A percentile compares a stretch with the other conserved stretches of the same genome.
Conservation (phyloP, 2,797 vertebrate genomes). For the Acropternis orthonyx region DNA sequence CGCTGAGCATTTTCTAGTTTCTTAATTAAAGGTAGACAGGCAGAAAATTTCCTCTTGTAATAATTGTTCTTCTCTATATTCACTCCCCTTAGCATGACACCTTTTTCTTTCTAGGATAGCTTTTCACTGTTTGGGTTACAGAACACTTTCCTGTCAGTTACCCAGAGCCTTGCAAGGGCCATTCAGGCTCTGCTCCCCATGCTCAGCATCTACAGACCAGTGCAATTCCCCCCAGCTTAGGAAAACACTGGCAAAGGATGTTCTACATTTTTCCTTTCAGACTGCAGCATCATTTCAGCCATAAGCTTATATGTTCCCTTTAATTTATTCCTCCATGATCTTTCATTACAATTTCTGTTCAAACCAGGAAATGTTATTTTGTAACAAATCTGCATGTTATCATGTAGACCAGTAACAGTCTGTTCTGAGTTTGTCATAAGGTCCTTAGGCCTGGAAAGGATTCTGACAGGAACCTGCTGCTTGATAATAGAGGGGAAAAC, state of each 20-base stretch:
- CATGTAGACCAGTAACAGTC: not conserved
- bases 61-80: not conserved
- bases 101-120: not conserved
- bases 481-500: not conserved
- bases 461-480: not conserved
- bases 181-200: not conserved
- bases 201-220: not conserved
- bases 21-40: not conserved
- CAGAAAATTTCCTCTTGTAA: not conserved
- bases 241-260: not conserved
- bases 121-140: not conserved
- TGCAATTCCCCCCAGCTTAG: not conserved
- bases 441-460: not conserved
- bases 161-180: not conserved
- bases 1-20: not conserved
- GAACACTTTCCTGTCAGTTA: not conserved
- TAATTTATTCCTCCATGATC: not conserved
- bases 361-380: not conserved
- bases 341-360: not conserved
- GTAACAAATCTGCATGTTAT: not conserved
- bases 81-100: rapidly evolving
- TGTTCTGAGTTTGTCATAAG: not conserved
- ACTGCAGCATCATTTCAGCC: not conserved
- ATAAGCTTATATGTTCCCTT: not conserved
- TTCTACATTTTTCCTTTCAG: not conserved